A percentile compares a stretch with the other conserved stretches of the same genome.
These are phyloP conservation scores for Bradypodion pumilum DNA, from an alignment of 2,797 vertebrate genomes.

Conservation along the genomic window DNA sequence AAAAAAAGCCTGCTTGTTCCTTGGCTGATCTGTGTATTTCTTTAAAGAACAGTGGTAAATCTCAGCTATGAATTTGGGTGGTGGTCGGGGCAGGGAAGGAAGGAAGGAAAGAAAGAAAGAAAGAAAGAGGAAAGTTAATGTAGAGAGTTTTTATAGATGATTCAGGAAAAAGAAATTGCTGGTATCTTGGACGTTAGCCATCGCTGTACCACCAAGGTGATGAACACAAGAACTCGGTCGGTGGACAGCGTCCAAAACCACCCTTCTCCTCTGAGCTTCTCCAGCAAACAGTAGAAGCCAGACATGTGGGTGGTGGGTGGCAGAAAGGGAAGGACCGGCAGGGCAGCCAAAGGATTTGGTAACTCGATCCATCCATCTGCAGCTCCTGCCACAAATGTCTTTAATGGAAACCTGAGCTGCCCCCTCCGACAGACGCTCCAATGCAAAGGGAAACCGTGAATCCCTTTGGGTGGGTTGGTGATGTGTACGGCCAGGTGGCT, in stretches of 20 bases:
- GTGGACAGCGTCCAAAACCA: conserved; percentile 9
- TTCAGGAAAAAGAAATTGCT: not conserved
- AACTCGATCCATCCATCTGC: not conserved
- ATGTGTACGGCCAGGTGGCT: not conserved
- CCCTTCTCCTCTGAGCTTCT: not conserved
- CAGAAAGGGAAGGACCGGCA: not conserved
- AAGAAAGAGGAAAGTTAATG: not conserved
- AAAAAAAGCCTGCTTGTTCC: accelerated
- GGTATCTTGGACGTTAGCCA: not conserved
- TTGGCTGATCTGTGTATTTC: not conserved
- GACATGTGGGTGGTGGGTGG: not conserved
- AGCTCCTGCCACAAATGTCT: conserved; percentile 16
- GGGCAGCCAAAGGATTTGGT: not conserved
- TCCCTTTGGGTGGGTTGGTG: not conserved
- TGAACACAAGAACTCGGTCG: conserved; percentile 14
- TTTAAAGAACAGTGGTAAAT: not conserved
- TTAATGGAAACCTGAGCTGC: conserved; percentile 3
- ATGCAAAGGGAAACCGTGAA: conserved; percentile 20
- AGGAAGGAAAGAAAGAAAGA: not conserved
- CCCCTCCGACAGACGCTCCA: conserved; percentile 21
- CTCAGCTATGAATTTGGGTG: not conserved
- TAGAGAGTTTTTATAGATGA: conserved; percentile 8
- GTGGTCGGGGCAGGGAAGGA: too few species aligned
- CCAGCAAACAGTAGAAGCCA: not conserved
- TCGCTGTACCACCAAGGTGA: conserved; percentile 4